phyloP scores from a whole-genome alignment of 2,888 invertebrate genomes.

The Thelaira solivaga region DNA sequence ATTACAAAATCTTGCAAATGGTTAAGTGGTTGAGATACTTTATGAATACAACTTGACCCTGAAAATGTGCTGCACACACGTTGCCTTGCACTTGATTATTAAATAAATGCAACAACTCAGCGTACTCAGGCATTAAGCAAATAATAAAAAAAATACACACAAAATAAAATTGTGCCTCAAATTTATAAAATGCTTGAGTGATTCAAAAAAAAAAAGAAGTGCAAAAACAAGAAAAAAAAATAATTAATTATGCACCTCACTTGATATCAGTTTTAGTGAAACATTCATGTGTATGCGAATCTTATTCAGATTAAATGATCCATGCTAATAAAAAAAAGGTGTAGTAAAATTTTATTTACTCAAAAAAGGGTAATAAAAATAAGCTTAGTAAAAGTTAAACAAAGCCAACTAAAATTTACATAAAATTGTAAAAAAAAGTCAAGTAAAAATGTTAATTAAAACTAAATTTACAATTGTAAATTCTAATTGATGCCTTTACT shows the following conservation, averaged over 20 bases:
- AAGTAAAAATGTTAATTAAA: constrained; percentile 22
- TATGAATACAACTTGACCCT: constrained; percentile 53
- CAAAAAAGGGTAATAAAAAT: constrained; percentile 9
- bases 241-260: constrained; percentile 54
- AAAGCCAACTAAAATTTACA: constrained; percentile 36
- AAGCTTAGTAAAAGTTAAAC: background rate
- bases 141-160: background rate
- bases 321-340: constrained; percentile 52
- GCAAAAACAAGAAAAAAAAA: too few species aligned
- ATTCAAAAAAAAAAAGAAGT: too few species aligned
- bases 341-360: constrained; percentile 21
- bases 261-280: constrained; percentile 17
- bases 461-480: constrained; percentile 10
- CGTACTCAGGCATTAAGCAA: constrained; percentile 18
- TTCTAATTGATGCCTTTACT: background rate
- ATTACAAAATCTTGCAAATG: too few species aligned
- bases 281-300: constrained; percentile 34
- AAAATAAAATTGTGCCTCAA: background rate
- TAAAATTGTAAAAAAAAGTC: constrained; percentile 34
- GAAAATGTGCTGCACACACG: constrained; percentile 30
- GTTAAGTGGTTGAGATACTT: constrained; percentile 4
- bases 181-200: constrained; percentile 14
- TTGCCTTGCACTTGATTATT: constrained; percentile 49
- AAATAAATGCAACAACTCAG: constrained; percentile 10
- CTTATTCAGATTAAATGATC: constrained; percentile 50